Conservation (phyloP, 2,113 vertebrate species). For the Gadus chalcogrammus region DNA sequence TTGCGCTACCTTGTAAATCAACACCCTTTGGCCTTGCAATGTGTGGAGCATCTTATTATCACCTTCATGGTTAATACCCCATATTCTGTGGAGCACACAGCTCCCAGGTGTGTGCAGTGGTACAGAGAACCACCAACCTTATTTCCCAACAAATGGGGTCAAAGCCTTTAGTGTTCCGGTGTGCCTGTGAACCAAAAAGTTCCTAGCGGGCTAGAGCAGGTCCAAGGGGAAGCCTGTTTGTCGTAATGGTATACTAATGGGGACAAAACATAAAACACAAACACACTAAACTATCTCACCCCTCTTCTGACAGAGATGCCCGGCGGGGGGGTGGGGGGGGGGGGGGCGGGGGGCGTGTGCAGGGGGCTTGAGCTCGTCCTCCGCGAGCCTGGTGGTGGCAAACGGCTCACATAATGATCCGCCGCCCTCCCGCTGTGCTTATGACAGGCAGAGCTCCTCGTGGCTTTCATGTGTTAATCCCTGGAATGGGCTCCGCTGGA, state of each 20-base stretch:
- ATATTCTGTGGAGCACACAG: slow-evolving; percentile 1
- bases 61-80: slow-evolving; percentile 9
- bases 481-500: slow-evolving; percentile 50
- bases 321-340: slow-evolving; percentile 42
- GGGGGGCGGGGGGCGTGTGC: slow-evolving; percentile 7
- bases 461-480: slow-evolving; percentile 70
- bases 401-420: slow-evolving; percentile 57
- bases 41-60: slow-evolving; percentile 20
- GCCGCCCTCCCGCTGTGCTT: slow-evolving; percentile 60
- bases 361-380: slow-evolving; percentile 33
- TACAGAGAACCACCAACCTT: too few species aligned
- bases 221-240: slow-evolving; percentile 29
- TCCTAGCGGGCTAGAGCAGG: too few species aligned
- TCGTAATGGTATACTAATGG: slow-evolving; percentile 49
- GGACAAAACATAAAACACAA: slow-evolving; percentile 55
- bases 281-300: slow-evolving; percentile 54
- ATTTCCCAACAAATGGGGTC: too few species aligned
- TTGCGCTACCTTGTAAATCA: neutral
- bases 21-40: neutral
- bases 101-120: neutral
- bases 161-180: too few species aligned
- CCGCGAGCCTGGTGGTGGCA: slow-evolving; percentile 48
- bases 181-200: too few species aligned
- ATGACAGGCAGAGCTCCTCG: slow-evolving; percentile 56
- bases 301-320: slow-evolving; percentile 45